Percentiles rank a stretch among this genome's conserved stretches.
phyloP scores from a whole-genome alignment of 2,888 invertebrate species.

The Drosophila anomelani region DNA sequence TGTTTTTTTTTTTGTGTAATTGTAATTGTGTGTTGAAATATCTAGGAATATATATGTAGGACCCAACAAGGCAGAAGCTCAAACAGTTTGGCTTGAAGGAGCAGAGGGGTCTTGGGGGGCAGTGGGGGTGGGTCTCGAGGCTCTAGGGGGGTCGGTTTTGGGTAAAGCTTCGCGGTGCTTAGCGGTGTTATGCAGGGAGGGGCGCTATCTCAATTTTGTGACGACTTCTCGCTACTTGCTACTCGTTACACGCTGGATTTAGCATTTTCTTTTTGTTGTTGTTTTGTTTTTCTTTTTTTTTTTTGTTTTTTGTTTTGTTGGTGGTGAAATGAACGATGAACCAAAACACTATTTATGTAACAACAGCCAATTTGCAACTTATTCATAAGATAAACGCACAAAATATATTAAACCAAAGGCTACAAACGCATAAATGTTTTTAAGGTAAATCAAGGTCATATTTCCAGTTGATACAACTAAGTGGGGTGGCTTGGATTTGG shows the following conservation, averaged over 20 bases:
- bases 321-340: conserved; percentile 52
- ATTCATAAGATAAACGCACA: conserved; percentile 49
- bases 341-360: conserved; percentile 55
- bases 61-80: conserved; percentile 39
- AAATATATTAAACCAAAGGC: conserved; percentile 36
- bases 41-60: conserved; percentile 6
- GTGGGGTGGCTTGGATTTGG: conserved; percentile 12
- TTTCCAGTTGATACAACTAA: conserved; percentile 56
- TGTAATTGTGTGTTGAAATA: conserved; percentile 3
- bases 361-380: conserved; percentile 80
- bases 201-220: conserved; percentile 5
- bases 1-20: not conserved
- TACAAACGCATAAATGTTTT: conserved; percentile 45
- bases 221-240: conserved; percentile 10
- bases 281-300: not conserved
- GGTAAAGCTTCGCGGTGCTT: conserved; percentile 30
- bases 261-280: not conserved
- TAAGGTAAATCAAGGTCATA: conserved; percentile 39
- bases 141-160: conserved; percentile 10
- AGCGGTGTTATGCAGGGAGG: conserved; percentile 16
- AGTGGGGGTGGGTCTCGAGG: not conserved
- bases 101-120: not conserved
- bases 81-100: conserved; percentile 15
- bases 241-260: conserved; percentile 9
- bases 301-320: conserved; percentile 9